phyloP scores from a whole-genome alignment of 1,140 invertebrate genomes.

The Bombus sylvicola region DNA sequence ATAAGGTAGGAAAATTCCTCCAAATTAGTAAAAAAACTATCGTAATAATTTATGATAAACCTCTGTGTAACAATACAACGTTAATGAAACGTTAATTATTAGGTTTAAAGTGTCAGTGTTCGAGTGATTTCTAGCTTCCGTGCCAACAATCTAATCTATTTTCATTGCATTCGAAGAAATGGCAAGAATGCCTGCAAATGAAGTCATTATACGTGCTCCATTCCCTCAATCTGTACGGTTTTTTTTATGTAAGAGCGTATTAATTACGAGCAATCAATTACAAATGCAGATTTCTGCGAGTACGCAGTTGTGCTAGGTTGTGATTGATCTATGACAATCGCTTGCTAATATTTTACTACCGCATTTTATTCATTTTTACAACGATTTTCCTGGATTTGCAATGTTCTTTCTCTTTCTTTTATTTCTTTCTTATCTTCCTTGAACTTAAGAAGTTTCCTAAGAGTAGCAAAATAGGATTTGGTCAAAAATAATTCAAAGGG shows the following conservation, averaged over 20 bases:
- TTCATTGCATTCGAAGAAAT: conserved; percentile 16
- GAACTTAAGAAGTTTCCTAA: no score
- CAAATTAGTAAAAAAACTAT: no score
- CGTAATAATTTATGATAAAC: no score
- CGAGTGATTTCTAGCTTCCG: neutral
- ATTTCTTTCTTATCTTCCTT: neutral
- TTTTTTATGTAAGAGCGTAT: neutral
- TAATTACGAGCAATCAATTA: conserved; percentile 3
- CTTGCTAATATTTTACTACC: neutral
- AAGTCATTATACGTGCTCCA: conserved; percentile 15
- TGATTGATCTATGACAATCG: neutral
- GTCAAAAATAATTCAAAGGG: no score
- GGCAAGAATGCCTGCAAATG: conserved; percentile 23
- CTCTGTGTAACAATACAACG: neutral
- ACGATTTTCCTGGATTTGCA: neutral
- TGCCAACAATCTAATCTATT: neutral
- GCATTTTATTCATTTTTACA: no score
- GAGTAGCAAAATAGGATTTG: no score
- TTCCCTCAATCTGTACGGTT: neutral
- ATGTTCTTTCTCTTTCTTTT: no score
- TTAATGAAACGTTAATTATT: neutral
- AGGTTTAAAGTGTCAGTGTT: neutral
- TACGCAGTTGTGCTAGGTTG: neutral
- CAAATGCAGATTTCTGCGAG: neutral
- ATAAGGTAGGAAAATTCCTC: no score